These are phyloP conservation scores for Porites divaricata DNA, from an alignment of 92 coral and sea anemone genomes.

Conservation along the genomic window DNA sequence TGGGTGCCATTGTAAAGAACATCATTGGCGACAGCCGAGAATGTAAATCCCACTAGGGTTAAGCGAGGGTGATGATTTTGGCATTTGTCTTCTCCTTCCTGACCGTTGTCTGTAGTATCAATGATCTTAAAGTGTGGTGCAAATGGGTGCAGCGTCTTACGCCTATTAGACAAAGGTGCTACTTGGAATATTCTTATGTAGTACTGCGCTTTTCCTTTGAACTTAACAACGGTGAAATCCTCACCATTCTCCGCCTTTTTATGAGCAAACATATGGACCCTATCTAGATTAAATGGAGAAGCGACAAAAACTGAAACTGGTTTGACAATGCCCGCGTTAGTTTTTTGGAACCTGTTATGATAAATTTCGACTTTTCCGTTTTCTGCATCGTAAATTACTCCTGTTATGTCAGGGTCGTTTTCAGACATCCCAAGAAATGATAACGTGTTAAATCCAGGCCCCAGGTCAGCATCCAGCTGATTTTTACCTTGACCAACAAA, in stretches of 20 bases:
- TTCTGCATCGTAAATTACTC: neutral
- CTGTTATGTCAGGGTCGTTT: neutral
- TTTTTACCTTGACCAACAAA: neutral
- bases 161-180: neutral
- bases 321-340: neutral
- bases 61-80: neutral
- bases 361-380: neutral
- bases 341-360: neutral
- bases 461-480: neutral
- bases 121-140: constrained; percentile 8
- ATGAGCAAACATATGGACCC: neutral
- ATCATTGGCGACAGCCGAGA: constrained; percentile 9
- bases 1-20: neutral
- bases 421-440: neutral
- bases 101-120: constrained; percentile 10
- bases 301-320: neutral
- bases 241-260: neutral
- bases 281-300: neutral
- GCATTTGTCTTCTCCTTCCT: neutral
- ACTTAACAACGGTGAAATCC: constrained; percentile 8
- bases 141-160: neutral
- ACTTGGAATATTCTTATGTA: neutral
- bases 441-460: constrained; percentile 3
- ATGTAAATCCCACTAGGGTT: neutral
- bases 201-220: constrained; percentile 7